Evolutionary conservation across 1,140 invertebrate genomes (phyloP), one percentile per base, ranked within the genome.

Genomic region (Galleria mellonella): DNA sequence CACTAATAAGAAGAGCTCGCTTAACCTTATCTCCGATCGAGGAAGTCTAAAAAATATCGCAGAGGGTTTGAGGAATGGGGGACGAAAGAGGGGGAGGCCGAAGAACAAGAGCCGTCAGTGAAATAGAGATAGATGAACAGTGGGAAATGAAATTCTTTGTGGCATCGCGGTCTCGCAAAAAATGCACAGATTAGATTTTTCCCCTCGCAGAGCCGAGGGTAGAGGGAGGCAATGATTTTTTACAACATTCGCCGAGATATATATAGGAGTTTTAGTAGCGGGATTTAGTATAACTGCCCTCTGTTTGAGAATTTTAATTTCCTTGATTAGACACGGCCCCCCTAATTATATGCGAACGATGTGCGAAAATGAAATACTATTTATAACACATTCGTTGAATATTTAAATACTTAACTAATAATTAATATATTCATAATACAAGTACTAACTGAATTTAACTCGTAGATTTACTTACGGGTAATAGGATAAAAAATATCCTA

Each of bases 111-210:
- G 78, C 74, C 81, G 85, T 84, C 78, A 79, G 70, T 82, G 79
- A 77, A 81, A 81, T 83, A 78, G 83, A 87, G 86, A 87, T 85
- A 85, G 82, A 87, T 87, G 86, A 86, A 87, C 79, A 86, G 82
- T 83, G 76, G 83, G 83, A 87, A 87, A 87, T 87, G 86, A 87
- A 87, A 87, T 87, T 87, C 86, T 87, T 87, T 85, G 86, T 86
- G 86, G 83, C 77, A 81, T 83, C 86, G 84, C 82, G 86, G 77
- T 82, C 79, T 72, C 86, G 82, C 83, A 87, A 87, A 87, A 87
- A 87, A 87, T 86, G 81, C 82, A 83, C 79, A 86, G 86, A 87
- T 87, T 87, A 87, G 86, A 87, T 86, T 86, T 86, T 85, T 82
- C 81, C 78, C 78, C 83, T 76, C 63, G 64, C 61, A 74, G 72